Percentiles rank a stretch among this genome's conserved stretches.
These are phyloP conservation scores for Calonectris borealis DNA, from an alignment of 2,113 vertebrate species.

Conservation along the genomic window DNA sequence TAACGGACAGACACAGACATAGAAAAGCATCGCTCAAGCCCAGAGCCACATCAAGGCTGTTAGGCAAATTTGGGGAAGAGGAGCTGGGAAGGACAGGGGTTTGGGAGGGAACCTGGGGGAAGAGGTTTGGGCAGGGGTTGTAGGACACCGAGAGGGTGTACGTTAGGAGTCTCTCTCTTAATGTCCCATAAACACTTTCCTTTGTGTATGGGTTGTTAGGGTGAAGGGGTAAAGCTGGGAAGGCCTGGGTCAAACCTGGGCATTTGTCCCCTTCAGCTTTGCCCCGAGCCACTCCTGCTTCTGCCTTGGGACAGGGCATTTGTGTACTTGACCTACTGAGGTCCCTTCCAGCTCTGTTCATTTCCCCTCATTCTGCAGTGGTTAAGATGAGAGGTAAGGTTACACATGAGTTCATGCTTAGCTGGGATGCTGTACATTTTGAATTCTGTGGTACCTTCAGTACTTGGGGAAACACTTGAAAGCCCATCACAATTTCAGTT, in stretches of 20 bases:
- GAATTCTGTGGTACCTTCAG: not conserved
- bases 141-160: not conserved
- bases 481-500: not conserved
- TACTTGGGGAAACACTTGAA: not conserved
- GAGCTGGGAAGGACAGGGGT: not conserved
- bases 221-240: not conserved
- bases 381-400: not conserved
- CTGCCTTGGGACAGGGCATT: not conserved
- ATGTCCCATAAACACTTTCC: not conserved
- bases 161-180: not conserved
- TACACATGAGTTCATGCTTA: not conserved
- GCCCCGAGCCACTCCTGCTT: not conserved
- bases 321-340: not conserved
- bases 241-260: not conserved
- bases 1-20: not conserved
- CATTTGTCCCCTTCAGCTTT: fast-evolving
- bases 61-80: not conserved
- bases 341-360: not conserved
- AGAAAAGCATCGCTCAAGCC: not conserved
- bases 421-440: not conserved
- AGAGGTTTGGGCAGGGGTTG: not conserved
- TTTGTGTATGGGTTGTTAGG: not conserved
- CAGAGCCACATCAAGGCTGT: not conserved
- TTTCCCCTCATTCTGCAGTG: not conserved
- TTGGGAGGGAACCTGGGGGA: not conserved